These are phyloP conservation scores for Nannospalax galili DNA, from an alignment of 2,113 vertebrate species.

Conservation along the genomic window DNA sequence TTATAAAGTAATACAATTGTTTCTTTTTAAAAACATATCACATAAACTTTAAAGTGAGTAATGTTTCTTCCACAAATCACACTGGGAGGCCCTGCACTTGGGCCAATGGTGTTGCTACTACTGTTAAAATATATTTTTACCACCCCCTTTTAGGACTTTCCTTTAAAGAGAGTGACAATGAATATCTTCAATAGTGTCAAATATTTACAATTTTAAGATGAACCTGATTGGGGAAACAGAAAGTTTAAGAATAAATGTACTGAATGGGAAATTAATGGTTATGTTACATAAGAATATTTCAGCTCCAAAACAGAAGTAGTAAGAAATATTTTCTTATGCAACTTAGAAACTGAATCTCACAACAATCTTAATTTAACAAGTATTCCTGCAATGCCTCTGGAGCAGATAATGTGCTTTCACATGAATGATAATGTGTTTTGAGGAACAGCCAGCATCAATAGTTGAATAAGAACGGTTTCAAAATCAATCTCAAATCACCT, in stretches of 20 bases:
- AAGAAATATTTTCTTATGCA: conserved; percentile 23
- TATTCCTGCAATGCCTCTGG: not conserved
- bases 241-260: not conserved
- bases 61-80: conserved; percentile 27
- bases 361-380: conserved; percentile 29
- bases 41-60: conserved; percentile 42
- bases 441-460: not conserved
- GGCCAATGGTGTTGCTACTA: not conserved
- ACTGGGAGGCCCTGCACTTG: not conserved
- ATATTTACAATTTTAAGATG: conserved; percentile 39
- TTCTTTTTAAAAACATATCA: not conserved
- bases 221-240: not conserved
- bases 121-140: conserved; percentile 48
- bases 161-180: conserved; percentile 53
- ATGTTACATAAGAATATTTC: not conserved
- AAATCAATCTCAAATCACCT: not conserved
- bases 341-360: conserved; percentile 9
- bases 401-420: not conserved
- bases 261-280: not conserved
- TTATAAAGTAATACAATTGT: not conserved
- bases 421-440: not conserved
- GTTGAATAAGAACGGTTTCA: not conserved
- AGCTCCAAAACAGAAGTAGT: not conserved
- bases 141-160: not conserved
- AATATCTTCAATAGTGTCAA: not conserved